A percentile compares a stretch with the other conserved stretches of the same genome.
Conservation (phyloP, 2,113 vertebrate species). For the cat (Felis catus) region F.catus_Fca126_mat1.0 CM031416.1:140058001-140058500, state of each 20-base stretch:
- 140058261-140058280: background rate
- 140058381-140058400: background rate
- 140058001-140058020: background rate
- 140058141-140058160: background rate
- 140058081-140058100: background rate
- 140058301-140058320: background rate
- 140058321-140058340: background rate
- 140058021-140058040: too few relatives aligned
- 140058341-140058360: background rate
- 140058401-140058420: background rate
- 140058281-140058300: background rate
- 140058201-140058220: background rate
- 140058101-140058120: background rate
- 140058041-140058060: background rate
- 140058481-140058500: background rate
- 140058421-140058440: background rate
- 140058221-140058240: background rate
- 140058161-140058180: background rate
- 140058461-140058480: background rate
- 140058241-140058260: background rate
- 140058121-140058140: background rate
- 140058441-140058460: background rate
- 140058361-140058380: background rate
- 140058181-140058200: background rate
- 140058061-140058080: background rate